Evolutionary conservation across 1,140 invertebrate species (phyloP).

Genomic region (Doryteuthis pealeii): DNA sequence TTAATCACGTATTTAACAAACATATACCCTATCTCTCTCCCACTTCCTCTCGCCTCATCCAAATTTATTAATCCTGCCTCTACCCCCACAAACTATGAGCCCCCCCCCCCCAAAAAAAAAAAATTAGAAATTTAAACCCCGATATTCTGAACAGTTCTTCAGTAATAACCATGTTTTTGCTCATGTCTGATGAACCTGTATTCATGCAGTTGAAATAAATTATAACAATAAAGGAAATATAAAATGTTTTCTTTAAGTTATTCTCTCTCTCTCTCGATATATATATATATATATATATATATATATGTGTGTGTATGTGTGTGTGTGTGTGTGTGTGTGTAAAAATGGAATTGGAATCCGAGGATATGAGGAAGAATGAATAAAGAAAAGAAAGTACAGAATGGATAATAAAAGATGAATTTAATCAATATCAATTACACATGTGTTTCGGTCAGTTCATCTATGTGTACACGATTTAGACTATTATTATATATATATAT

Average conservation of each 20-base stretch:
- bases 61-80: neutral
- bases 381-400: no score
- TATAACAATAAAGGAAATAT: neutral
- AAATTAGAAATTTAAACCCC: neutral
- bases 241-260: neutral
- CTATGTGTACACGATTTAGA: neutral
- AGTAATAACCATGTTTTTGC: no score
- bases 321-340: neutral
- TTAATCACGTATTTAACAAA: neutral
- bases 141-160: no score
- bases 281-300: no score
- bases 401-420: no score
- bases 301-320: constrained; percentile 12
- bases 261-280: no score
- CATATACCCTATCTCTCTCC: neutral
- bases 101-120: no score
- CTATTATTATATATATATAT: neutral
- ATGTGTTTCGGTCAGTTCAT: no score
- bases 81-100: neutral
- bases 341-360: neutral
- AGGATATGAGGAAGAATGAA: no score
- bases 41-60: neutral
- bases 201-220: no score
- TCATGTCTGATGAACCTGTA: no score
- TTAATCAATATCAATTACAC: no score